Evolutionary conservation across 2,797 vertebrate genomes (phyloP).

Genomic region (Hippopotamyrus pictus): DNA sequence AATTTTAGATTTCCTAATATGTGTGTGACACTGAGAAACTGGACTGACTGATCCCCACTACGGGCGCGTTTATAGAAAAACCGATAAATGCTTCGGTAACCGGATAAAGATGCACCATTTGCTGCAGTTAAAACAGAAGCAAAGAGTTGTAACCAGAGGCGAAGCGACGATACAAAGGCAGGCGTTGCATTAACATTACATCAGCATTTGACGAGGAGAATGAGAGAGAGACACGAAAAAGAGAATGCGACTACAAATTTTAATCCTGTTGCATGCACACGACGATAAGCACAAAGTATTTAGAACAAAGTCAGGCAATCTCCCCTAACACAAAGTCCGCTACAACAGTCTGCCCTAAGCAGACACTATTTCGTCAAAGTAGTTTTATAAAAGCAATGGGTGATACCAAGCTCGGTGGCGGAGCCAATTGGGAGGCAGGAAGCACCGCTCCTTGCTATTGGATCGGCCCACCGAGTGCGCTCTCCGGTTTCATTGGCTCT

Average conservation of each 20-base stretch:
- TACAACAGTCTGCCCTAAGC: neutral
- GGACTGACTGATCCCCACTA: neutral
- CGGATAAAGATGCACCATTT: neutral
- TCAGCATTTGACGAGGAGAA: neutral
- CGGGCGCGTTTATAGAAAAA: neutral
- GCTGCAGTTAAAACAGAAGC: neutral
- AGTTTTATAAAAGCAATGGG: neutral
- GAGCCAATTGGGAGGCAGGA: neutral
- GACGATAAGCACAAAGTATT: neutral
- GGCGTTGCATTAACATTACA: neutral
- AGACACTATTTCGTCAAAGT: neutral
- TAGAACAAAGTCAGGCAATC: neutral
- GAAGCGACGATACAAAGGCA: neutral
- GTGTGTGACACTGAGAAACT: neutral
- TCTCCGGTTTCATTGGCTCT: neutral
- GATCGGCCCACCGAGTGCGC: neutral
- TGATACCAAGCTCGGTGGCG: neutral
- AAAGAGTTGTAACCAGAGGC: neutral
- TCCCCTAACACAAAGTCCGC: neutral
- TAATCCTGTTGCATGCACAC: neutral
- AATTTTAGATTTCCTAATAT: neutral
- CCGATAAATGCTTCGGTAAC: neutral
- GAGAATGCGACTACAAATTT: neutral
- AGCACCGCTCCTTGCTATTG: neutral
- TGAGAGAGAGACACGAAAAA: neutral